Evolutionary conservation across 2,797 vertebrate genomes (phyloP).

Genomic region (Tapera naevia): DNA sequence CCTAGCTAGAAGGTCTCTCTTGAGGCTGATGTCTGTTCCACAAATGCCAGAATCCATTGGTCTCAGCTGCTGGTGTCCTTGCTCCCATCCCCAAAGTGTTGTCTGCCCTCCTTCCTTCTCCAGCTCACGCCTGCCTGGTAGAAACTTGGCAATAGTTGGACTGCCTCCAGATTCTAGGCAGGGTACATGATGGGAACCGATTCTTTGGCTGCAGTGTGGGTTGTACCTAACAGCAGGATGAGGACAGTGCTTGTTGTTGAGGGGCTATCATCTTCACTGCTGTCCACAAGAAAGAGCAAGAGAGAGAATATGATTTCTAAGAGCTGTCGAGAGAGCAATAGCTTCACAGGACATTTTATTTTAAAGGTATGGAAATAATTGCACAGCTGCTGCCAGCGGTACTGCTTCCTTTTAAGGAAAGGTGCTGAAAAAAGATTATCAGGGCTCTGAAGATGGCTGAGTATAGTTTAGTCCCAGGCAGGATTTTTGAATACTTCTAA

Average conservation of each 20-base stretch:
- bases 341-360: neutral
- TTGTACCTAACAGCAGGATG: neutral
- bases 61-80: neutral
- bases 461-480: neutral
- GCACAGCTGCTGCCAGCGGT: neutral
- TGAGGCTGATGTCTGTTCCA: neutral
- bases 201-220: neutral
- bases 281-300: neutral
- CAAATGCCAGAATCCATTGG: neutral
- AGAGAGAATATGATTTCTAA: neutral
- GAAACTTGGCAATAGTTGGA: neutral
- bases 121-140: neutral
- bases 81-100: neutral
- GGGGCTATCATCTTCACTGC: neutral
- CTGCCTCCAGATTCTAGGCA: neutral
- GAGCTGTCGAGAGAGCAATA: neutral
- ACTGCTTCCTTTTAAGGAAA: neutral
- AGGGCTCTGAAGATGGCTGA: neutral
- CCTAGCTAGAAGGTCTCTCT: neutral
- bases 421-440: neutral
- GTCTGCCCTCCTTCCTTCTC: neutral
- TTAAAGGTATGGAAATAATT: neutral
- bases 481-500: neutral
- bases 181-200: accelerated
- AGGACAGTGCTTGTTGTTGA: neutral